Conservation (phyloP, 2,797 vertebrate genomes). For the Erpetoichthys calabaricus region DNA sequence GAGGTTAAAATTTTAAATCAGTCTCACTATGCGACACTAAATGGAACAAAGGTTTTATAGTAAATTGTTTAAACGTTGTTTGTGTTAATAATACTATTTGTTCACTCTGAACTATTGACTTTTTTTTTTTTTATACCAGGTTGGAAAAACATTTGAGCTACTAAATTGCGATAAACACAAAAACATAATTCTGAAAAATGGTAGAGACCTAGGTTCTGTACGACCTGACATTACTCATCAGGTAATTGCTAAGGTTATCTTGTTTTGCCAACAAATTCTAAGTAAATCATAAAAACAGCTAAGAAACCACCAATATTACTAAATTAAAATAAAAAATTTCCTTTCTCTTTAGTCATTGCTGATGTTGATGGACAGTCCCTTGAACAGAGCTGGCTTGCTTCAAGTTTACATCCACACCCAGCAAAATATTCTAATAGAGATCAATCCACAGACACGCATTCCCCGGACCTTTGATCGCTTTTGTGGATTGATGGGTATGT, state of each 20-base stretch:
- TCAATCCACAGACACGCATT: slow-evolving; percentile 92
- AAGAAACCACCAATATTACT: no score
- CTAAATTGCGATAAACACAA: slow-evolving; percentile 93
- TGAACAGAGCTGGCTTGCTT: slow-evolving; percentile 85
- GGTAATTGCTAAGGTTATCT: slow-evolving; percentile 36
- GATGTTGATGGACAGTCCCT: slow-evolving; percentile 93
- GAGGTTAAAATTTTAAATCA: no score
- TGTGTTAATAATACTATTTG: no score
- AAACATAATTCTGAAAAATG: slow-evolving; percentile 69
- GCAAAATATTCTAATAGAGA: slow-evolving; percentile 83
- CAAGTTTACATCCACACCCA: slow-evolving; percentile 92
- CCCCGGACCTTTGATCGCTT: slow-evolving; percentile 88
- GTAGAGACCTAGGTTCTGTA: slow-evolving; percentile 71
- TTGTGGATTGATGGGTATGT: slow-evolving; percentile 90
- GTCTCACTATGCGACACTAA: no score
- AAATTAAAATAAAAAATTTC: not conserved
- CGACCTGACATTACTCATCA: slow-evolving; percentile 89
- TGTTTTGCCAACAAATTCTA: no score
- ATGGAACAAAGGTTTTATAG: no score
- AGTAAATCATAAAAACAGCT: no score
- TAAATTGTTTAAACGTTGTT: no score
- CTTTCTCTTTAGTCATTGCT: slow-evolving; percentile 47
- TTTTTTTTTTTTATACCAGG: slow-evolving; percentile 40
- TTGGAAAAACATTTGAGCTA: slow-evolving; percentile 83
- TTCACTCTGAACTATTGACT: no score